Evolutionary conservation across 1,140 invertebrate species (phyloP).

Genomic region (Frieseomelitta varia): DNA sequence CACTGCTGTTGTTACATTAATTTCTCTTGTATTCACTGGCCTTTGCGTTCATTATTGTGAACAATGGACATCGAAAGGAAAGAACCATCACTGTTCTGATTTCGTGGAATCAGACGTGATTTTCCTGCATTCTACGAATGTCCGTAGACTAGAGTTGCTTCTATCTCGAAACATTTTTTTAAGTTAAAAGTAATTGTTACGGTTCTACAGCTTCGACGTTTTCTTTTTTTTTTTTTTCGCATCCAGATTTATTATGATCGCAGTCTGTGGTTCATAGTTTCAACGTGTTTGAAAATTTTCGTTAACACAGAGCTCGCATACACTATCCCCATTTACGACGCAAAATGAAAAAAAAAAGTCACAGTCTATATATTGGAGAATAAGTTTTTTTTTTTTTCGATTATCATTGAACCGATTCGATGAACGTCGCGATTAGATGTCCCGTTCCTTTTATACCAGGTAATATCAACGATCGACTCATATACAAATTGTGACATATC

Average conservation of each 20-base stretch:
- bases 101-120: conserved; percentile 39
- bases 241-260: conserved; percentile 43
- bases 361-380: conserved; percentile 45
- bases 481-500: conserved; percentile 64
- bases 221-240: conserved; percentile 3
- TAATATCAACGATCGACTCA: conserved; percentile 54
- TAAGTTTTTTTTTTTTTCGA: conserved; percentile 35
- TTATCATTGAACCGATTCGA: conserved; percentile 51
- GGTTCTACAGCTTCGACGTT: conserved; percentile 41
- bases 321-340: conserved; percentile 19
- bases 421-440: conserved; percentile 31
- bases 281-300: conserved; percentile 27
- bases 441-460: conserved; percentile 2
- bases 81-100: conserved; percentile 54
- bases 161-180: conserved; percentile 50
- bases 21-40: conserved; percentile 65
- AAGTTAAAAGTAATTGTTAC: conserved; percentile 57
- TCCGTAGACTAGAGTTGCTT: conserved; percentile 65
- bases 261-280: conserved; percentile 34
- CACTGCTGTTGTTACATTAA: conserved; percentile 56
- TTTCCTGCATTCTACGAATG: conserved; percentile 54
- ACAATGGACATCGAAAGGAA: conserved; percentile 67
- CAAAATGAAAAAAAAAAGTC: conserved; percentile 50
- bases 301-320: conserved; percentile 19
- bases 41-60: conserved; percentile 61